Evolutionary conservation across 2,888 invertebrate genomes (phyloP).

Genomic region (Lithophane leautieri): DNA sequence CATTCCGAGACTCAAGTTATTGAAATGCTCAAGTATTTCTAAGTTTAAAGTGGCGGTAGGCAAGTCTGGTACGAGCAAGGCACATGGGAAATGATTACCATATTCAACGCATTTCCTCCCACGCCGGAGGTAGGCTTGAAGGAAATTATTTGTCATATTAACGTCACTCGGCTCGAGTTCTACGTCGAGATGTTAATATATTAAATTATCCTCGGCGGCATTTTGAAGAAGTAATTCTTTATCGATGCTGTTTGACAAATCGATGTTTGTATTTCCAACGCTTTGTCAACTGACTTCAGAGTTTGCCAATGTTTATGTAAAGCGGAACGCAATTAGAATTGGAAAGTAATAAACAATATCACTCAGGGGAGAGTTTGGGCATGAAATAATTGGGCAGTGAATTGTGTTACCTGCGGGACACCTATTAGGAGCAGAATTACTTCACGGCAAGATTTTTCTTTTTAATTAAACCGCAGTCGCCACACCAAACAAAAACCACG

Average conservation of each 20-base stretch:
- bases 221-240: conserved; percentile 75
- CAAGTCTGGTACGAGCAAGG: conserved; percentile 72
- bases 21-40: conserved; percentile 78
- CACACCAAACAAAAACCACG: conserved; percentile 86
- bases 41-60: conserved; percentile 80
- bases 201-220: conserved; percentile 83
- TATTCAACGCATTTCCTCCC: conserved; percentile 86
- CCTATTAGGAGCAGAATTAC: conserved; percentile 46
- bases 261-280: conserved; percentile 62
- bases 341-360: conserved; percentile 41
- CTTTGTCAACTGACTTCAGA: conserved; percentile 60
- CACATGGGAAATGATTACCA: conserved; percentile 87
- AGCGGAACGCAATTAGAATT: conserved; percentile 43
- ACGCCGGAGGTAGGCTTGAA: conserved; percentile 81
- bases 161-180: conserved; percentile 85
- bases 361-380: conserved; percentile 38
- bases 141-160: conserved; percentile 90
- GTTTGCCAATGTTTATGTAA: conserved; percentile 63
- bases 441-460: conserved; percentile 67
- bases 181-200: conserved; percentile 84
- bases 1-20: conserved; percentile 56
- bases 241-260: conserved; percentile 70
- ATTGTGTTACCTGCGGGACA: conserved; percentile 48
- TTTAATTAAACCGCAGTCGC: conserved; percentile 85
- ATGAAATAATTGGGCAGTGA: conserved; percentile 43